phyloP scores from a whole-genome alignment of 1,140 invertebrate species.

The Pristionchus pacificus region DNA sequence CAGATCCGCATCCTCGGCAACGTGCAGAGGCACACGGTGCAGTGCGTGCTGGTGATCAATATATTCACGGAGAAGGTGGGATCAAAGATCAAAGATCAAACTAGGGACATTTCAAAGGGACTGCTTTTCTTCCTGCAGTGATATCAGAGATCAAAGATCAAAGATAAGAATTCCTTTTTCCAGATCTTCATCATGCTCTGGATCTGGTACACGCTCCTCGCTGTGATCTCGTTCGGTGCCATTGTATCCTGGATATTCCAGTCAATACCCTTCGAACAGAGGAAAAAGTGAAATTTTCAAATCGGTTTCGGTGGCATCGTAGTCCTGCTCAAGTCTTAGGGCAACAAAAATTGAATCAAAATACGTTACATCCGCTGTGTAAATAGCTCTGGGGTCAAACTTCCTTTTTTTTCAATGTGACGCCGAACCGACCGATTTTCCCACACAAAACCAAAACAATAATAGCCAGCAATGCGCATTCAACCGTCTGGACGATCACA shows the following conservation, averaged over 20 bases:
- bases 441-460: no score
- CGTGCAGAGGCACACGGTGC: slow-evolving; percentile 58
- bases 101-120: slow-evolving; percentile 5
- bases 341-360: no score
- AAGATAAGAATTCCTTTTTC: neutral
- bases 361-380: no score
- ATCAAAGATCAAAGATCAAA: no score
- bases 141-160: no score
- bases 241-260: slow-evolving; percentile 45
- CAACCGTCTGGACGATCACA: no score
- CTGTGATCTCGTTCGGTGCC: slow-evolving; percentile 58
- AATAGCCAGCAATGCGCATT: no score
- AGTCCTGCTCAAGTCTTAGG: neutral
- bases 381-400: no score
- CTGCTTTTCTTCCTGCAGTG: no score
- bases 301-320: no score
- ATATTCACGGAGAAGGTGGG: slow-evolving; percentile 59
- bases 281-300: slow-evolving; percentile 31
- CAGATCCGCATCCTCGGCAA: slow-evolving; percentile 61
- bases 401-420: no score
- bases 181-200: slow-evolving; percentile 60
- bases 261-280: slow-evolving; percentile 47
- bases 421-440: no score
- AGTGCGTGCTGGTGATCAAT: slow-evolving; percentile 60
- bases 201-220: slow-evolving; percentile 63